These are phyloP conservation scores for Apis mellifera DNA, from an alignment of 1,140 invertebrate species.

Conservation along the genomic window Amel_HAv3.1 CM009946.2:2709501-2710000, in stretches of 20 bases:
- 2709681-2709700: slow-evolving; percentile 84
- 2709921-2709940: slow-evolving; percentile 97
- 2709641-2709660: slow-evolving; percentile 92
- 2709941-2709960: slow-evolving; percentile 93
- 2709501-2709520: slow-evolving; percentile 91
- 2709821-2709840: slow-evolving; percentile 99
- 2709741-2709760: slow-evolving; percentile 78
- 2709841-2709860: slow-evolving; percentile 94
- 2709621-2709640: slow-evolving; percentile 97
- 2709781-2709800: not conserved
- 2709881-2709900: slow-evolving; percentile 96
- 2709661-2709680: slow-evolving; percentile 86
- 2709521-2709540: slow-evolving; percentile 89
- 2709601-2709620: slow-evolving; percentile 90
- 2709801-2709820: slow-evolving; percentile 78
- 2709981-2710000: slow-evolving; percentile 1
- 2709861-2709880: slow-evolving; percentile 92
- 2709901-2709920: slow-evolving; percentile 93
- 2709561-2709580: slow-evolving; percentile 90
- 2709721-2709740: slow-evolving; percentile 90
- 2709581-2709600: slow-evolving; percentile 95
- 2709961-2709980: slow-evolving; percentile 89
- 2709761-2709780: slow-evolving; percentile 11
- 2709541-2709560: slow-evolving; percentile 91
- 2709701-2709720: slow-evolving; percentile 83